Evolutionary conservation across 37 sponge, comb jelly and placozoan genomes (phyloP).

Genomic region (Aplysina aerophoba): DNA sequence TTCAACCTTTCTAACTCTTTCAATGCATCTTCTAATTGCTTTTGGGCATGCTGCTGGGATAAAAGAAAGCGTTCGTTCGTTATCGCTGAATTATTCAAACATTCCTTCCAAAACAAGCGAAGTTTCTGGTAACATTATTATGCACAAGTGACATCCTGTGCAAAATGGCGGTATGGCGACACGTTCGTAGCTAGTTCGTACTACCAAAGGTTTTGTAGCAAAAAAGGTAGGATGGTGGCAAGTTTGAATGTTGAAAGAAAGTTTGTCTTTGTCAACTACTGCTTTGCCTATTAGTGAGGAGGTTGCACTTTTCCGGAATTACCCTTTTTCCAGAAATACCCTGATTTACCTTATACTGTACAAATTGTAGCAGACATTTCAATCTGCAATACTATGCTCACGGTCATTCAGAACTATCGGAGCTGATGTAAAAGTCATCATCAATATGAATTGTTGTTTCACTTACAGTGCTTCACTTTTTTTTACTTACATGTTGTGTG

Average conservation of each 20-base stretch:
- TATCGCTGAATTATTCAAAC: slow-evolving; percentile 18
- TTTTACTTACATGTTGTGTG: too few species aligned
- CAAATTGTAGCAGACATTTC: too few species aligned
- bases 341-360: slow-evolving; percentile 33
- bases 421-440: too few species aligned
- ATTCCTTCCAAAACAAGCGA: neutral
- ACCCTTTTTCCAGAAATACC: slow-evolving; percentile 9
- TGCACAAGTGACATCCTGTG: neutral
- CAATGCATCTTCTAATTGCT: slow-evolving; percentile 21
- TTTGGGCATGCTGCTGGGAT: neutral
- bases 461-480: too few species aligned
- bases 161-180: slow-evolving; percentile 8
- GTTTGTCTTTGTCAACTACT: neutral
- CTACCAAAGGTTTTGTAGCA: neutral
- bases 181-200: slow-evolving; percentile 3
- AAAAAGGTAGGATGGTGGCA: slow-evolving; percentile 14
- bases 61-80: neutral
- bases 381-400: too few species aligned
- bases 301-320: slow-evolving; percentile 18
- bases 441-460: too few species aligned
- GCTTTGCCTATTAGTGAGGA: neutral
- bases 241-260: slow-evolving; percentile 5
- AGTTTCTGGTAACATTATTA: slow-evolving; percentile 1
- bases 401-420: too few species aligned
- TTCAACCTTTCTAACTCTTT: slow-evolving; percentile 15